Conservation (phyloP, 1,140 invertebrate species). For the Antheraea pernyi region DNA sequence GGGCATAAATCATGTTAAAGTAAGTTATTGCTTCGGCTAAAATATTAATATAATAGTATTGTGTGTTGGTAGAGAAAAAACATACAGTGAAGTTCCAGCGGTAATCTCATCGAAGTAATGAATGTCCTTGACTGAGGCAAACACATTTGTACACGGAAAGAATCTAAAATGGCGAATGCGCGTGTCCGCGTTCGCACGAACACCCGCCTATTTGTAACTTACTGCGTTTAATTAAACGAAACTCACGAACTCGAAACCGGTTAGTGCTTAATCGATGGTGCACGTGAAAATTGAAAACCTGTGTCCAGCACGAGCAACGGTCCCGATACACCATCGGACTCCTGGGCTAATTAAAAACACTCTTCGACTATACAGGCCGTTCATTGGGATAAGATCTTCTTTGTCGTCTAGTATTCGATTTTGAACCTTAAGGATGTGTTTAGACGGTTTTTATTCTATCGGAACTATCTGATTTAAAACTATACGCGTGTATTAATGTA, state of each 20-base stretch:
- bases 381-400: slow-evolving; percentile 21
- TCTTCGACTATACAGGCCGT: slow-evolving; percentile 8
- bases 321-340: slow-evolving; percentile 29
- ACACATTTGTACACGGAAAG: too few relatives aligned
- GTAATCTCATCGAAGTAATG: too few relatives aligned
- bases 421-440: not conserved
- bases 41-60: too few relatives aligned
- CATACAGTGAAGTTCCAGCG: too few relatives aligned
- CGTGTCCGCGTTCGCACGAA: not conserved
- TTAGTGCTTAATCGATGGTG: slow-evolving; percentile 27
- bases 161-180: not conserved
- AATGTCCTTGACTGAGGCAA: too few relatives aligned
- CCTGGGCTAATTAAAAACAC: slow-evolving; percentile 31
- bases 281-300: slow-evolving; percentile 23
- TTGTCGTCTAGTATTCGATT: not conserved
- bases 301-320: slow-evolving; percentile 26
- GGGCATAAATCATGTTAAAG: too few relatives aligned
- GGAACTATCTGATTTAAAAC: not conserved
- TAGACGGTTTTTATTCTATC: not conserved
- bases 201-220: slow-evolving; percentile 11
- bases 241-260: slow-evolving; percentile 14
- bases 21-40: too few relatives aligned
- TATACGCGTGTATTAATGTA: not conserved
- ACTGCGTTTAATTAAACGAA: slow-evolving; percentile 11
- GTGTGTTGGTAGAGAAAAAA: too few relatives aligned